These are phyloP conservation scores for Byasa hedistus DNA, from an alignment of 2,888 invertebrate species.

Conservation along the genomic window DNA sequence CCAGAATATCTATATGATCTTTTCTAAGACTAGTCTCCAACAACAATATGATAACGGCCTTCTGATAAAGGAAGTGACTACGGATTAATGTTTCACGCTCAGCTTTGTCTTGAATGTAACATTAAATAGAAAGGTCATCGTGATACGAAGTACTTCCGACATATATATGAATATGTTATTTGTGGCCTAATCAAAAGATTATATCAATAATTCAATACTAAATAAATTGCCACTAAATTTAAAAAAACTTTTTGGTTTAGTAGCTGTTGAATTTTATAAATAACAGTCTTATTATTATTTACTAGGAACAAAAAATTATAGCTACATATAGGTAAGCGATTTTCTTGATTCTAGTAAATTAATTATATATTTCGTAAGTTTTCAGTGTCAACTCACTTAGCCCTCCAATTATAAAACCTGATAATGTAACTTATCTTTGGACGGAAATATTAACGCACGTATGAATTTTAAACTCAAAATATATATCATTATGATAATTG, in stretches of 20 bases:
- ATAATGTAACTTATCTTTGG: neutral
- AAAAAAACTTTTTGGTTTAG: too few species aligned
- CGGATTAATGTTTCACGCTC: conserved; percentile 18
- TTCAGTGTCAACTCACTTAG: neutral
- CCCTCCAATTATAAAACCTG: neutral
- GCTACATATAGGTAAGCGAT: too few species aligned
- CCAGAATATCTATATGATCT: conserved; percentile 8
- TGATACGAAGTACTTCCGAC: conserved; percentile 20
- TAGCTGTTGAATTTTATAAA: too few species aligned
- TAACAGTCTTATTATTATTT: too few species aligned
- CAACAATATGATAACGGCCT: conserved; percentile 17
- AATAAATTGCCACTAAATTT: neutral
- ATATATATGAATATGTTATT: neutral
- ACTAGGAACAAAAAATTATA: too few species aligned
- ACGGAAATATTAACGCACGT: neutral
- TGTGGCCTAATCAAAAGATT: neutral
- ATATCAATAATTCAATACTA: neutral
- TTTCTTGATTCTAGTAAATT: neutral
- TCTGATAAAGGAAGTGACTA: conserved; percentile 26
- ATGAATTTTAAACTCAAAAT: neutral
- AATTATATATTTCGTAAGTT: neutral
- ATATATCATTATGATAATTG: neutral
- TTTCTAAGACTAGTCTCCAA: conserved; percentile 17
- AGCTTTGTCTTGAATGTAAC: conserved; percentile 15
- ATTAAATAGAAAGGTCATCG: conserved; percentile 26